Evolutionary conservation across 2,113 vertebrate species (phyloP).

Genomic region (Lycaon pictus): DNA sequence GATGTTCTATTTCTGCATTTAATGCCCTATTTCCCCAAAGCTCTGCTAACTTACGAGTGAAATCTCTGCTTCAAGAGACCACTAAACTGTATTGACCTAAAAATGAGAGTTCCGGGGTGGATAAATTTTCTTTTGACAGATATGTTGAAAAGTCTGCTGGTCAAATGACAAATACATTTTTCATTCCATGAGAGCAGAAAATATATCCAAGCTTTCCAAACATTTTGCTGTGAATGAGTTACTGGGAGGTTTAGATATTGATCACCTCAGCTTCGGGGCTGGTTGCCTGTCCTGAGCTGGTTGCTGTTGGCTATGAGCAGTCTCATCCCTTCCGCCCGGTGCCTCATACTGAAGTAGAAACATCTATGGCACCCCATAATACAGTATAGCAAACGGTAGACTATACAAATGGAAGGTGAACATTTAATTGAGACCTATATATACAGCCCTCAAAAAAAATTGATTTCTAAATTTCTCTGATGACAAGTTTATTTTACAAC

Average conservation of each 20-base stretch:
- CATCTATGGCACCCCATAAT: background rate
- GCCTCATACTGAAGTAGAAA: background rate
- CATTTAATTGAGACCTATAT: background rate
- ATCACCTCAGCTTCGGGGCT: background rate
- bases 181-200: constrained; percentile 16
- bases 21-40: constrained; percentile 15
- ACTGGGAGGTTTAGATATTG: background rate
- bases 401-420: background rate
- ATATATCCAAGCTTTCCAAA: background rate
- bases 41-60: constrained; percentile 27
- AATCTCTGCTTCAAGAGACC: background rate
- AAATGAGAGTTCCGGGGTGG: background rate
- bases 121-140: constrained; percentile 51
- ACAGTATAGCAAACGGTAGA: background rate
- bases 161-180: constrained; percentile 31
- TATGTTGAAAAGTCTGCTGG: constrained; percentile 25
- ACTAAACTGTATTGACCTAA: background rate
- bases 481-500: background rate
- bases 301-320: background rate
- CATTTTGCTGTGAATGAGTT: background rate
- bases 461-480: background rate
- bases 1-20: constrained; percentile 6
- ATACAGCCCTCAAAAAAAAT: background rate
- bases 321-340: background rate
- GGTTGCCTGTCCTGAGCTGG: background rate